These are phyloP conservation scores for Meganola albula DNA, from an alignment of 2,888 invertebrate species.

Conservation along the genomic window DNA sequence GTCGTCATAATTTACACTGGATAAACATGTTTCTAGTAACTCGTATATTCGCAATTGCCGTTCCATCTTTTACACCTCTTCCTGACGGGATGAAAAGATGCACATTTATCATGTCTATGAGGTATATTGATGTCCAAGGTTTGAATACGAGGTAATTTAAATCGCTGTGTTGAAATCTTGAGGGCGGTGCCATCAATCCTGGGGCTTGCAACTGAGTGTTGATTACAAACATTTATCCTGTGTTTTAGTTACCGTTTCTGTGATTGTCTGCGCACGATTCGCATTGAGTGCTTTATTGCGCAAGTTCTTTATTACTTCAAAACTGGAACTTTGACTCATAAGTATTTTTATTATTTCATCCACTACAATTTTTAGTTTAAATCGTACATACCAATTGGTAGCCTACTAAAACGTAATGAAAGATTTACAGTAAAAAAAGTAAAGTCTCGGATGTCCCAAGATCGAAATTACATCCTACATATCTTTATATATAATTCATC, in stretches of 20 bases:
- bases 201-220: conserved; percentile 39
- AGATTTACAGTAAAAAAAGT: too few relatives aligned
- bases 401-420: too few relatives aligned
- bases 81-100: conserved; percentile 51
- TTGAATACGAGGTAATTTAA: conserved; percentile 61
- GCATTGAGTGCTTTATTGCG: conserved; percentile 15
- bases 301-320: not conserved
- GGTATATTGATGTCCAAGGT: conserved; percentile 50
- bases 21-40: too few relatives aligned
- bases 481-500: too few relatives aligned
- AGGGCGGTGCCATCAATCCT: conserved; percentile 55
- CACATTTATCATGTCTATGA: conserved; percentile 58
- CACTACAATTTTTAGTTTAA: too few relatives aligned
- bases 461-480: too few relatives aligned
- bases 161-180: conserved; percentile 48
- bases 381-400: too few relatives aligned
- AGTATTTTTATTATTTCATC: too few relatives aligned
- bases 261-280: conserved; percentile 29
- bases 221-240: conserved; percentile 48
- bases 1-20: too few relatives aligned
- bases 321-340: too few relatives aligned
- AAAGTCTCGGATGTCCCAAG: too few relatives aligned
- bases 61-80: conserved; percentile 46
- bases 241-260: conserved; percentile 31
- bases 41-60: conserved; percentile 48